Evolutionary conservation across 2,888 invertebrate genomes (phyloP), one percentile per base, ranked within the genome.

Genomic region (Acrobasis consociella): DNA sequence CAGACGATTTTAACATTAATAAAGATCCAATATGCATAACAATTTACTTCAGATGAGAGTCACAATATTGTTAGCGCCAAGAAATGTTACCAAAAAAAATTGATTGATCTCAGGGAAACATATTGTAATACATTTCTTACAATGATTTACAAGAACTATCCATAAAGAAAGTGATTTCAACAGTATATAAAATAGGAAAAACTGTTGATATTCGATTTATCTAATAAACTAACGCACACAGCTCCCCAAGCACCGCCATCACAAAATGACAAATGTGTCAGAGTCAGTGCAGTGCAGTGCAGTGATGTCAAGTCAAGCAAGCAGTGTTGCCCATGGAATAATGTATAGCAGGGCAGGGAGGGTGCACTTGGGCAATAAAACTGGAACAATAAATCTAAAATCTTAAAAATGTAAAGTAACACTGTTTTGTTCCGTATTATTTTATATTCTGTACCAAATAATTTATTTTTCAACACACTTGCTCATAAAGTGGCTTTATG

Each of bases 191-290:
- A 76, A 72, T 71, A 73, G 67, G 71, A 76, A 81, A 80, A 77
- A 73, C 80, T 73, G 72, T 71, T 78, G 83, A 84, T 82, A 81
- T 82, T 81, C 70, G 77, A 80, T 81, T 79, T 75, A 79, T 69
- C 69, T 55, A 77, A 82, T 78, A 86, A 84, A 77, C 73, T 83
- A 82, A 82, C 87, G 83, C 85, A 82, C 87, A 83, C 85, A 87
- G 81, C 80, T 82, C 83, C 82, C 82, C 86, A 88, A 90, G 90
- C 91, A 86, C 85, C 90, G 88, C 90, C 89, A 89, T 88, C 83
- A 88, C 86, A 83, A 75, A 81, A 85, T 85, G 85, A 83, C 84
- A 80, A 42, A 2, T 11, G 11, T 39, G 39, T 39, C 39, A 10
- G 5, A 5, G n/a, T n/a, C n/a, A n/a, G n/a, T n/a, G n/a, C n/a